phyloP scores from a whole-genome alignment of 2,113 vertebrate species.

The Elgaria multicarinata region DNA sequence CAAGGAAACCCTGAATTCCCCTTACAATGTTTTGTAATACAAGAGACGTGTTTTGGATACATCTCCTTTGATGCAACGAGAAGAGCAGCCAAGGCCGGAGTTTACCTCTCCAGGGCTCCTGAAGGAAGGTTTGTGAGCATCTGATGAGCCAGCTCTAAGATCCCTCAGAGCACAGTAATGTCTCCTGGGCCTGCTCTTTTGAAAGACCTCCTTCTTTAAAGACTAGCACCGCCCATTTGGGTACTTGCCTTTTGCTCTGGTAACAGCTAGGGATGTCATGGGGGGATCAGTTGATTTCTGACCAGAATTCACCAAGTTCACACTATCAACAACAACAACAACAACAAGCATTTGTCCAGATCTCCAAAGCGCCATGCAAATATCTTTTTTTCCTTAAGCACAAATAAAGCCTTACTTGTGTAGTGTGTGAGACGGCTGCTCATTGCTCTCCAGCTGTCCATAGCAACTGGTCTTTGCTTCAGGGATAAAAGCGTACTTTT shows the following conservation, averaged over 20 bases:
- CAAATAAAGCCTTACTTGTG: conserved; percentile 86
- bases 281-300: too few relatives aligned
- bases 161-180: neutral
- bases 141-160: neutral
- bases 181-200: neutral
- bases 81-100: neutral
- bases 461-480: conserved; percentile 94
- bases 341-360: neutral
- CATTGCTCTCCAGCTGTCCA: conserved; percentile 87
- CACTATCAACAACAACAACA: too few relatives aligned
- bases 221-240: neutral
- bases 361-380: fast-evolving
- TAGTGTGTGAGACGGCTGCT: conserved; percentile 86
- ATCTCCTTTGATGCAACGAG: neutral
- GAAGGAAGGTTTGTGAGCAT: neutral
- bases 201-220: neutral
- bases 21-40: neutral
- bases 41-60: neutral
- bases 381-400: neutral
- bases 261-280: neutral
- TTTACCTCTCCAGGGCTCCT: neutral
- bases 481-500: conserved; percentile 92
- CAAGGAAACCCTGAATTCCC: neutral
- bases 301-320: too few relatives aligned
- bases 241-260: neutral